phyloP scores from a whole-genome alignment of 2,113 vertebrate genomes.

The rat (Rattus norvegicus) region GRCr8 NC_086021.1:159239501-159240000 shows the following conservation, averaged over 20 bases:
- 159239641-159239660: constrained; percentile 92
- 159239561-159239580: constrained; percentile 98
- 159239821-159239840: constrained; percentile 97
- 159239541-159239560: constrained; percentile 92
- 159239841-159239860: constrained; percentile 98
- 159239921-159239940: constrained; percentile 97
- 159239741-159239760: constrained; percentile 92
- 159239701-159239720: constrained; percentile 96
- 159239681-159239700: constrained; percentile 99
- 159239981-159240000: constrained; percentile 99
- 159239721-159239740: constrained; percentile 96
- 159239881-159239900: constrained; percentile 98
- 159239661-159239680: constrained; percentile 91
- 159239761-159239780: constrained; percentile 94
- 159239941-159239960: constrained; percentile 99
- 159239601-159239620: constrained; percentile 95
- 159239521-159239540: constrained; percentile 94
- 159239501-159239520: constrained; percentile 93
- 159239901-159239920: constrained; percentile 95
- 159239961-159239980: constrained; percentile 99
- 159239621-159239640: constrained; percentile 99
- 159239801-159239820: constrained; percentile 94
- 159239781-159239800: constrained; percentile 94
- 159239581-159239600: constrained; percentile 97
- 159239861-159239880: constrained; percentile 98